Conservation (phyloP, 2,888 invertebrate species). For the Biston betularia region DNA sequence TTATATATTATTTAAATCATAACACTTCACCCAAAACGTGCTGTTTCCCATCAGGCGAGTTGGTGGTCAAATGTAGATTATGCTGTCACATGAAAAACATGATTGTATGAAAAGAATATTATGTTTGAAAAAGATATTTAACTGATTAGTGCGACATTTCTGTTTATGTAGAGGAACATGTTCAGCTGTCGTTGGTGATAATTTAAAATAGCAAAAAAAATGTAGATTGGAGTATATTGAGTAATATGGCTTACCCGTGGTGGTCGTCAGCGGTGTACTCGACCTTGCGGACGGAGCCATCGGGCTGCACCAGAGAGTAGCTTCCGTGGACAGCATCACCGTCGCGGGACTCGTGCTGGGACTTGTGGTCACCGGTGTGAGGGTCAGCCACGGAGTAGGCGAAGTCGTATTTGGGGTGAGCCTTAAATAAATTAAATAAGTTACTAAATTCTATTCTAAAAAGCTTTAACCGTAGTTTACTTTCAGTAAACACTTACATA, state of each 20-base stretch:
- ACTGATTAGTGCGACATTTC: too few species aligned
- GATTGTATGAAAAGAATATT: too few species aligned
- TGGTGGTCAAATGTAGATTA: too few species aligned
- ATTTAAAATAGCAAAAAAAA: neutral
- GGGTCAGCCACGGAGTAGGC: constrained; percentile 85
- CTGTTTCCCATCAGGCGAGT: too few species aligned
- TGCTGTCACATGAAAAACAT: too few species aligned
- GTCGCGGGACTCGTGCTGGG: constrained; percentile 82
- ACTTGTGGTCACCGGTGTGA: constrained; percentile 86
- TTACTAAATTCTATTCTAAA: neutral
- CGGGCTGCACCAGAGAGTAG: constrained; percentile 86
- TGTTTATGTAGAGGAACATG: too few species aligned
- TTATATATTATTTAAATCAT: too few species aligned
- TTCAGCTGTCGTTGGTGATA: constrained; percentile 43
- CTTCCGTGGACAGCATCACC: constrained; percentile 86
- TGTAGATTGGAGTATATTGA: neutral
- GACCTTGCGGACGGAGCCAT: constrained; percentile 83
- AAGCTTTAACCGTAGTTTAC: neutral
- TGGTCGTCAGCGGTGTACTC: constrained; percentile 82
- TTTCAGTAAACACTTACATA: constrained; percentile 50
- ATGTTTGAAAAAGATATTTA: too few species aligned
- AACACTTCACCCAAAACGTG: too few species aligned
- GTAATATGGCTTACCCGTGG: constrained; percentile 69
- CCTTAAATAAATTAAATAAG: constrained; percentile 50
- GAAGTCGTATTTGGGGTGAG: constrained; percentile 77